Percentiles rank a stretch among this genome's conserved stretches.
Conservation (phyloP, 2,888 invertebrate species). For the Timandra comae region DNA sequence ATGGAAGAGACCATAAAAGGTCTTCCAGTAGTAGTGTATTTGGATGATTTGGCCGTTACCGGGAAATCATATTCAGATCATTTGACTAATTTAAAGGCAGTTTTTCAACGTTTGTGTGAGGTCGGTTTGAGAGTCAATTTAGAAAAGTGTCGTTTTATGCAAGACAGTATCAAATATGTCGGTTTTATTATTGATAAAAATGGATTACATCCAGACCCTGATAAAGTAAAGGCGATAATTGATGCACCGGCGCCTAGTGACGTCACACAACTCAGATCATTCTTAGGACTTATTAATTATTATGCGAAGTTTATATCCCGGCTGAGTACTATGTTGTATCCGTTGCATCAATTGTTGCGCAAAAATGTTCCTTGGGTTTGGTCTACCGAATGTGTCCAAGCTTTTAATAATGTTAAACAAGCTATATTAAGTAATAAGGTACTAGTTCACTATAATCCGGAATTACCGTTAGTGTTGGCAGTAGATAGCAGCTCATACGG, state of each 20-base stretch:
- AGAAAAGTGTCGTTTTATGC: too few species aligned
- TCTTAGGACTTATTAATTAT: constrained; percentile 9
- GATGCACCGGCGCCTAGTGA: constrained; percentile 11
- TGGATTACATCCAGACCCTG: constrained; percentile 18
- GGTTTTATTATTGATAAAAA: constrained; percentile 19
- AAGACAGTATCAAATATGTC: constrained; percentile 18
- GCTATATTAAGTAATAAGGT: constrained; percentile 6
- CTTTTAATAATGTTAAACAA: constrained; percentile 4
- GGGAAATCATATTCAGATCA: too few species aligned
- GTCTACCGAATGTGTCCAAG: neutral
- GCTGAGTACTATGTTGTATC: constrained; percentile 5
- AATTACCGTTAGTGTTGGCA: constrained; percentile 13
- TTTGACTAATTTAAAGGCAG: constrained; percentile 19
- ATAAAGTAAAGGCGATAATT: constrained; percentile 18
- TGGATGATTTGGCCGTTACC: too few species aligned
- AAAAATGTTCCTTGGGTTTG: constrained; percentile 6
- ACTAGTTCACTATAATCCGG: constrained; percentile 18
- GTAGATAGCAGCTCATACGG: constrained; percentile 21
- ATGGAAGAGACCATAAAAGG: too few species aligned
- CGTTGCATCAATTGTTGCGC: constrained; percentile 6
- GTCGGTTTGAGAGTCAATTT: constrained; percentile 13
- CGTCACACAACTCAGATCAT: constrained; percentile 4
- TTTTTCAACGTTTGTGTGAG: constrained; percentile 15
- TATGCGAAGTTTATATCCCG: constrained; percentile 7
- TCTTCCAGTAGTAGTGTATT: too few species aligned